Base-by-base conservation (phyloP, 2,113 vertebrate genomes). In the Urocitellus parryii region DNA sequence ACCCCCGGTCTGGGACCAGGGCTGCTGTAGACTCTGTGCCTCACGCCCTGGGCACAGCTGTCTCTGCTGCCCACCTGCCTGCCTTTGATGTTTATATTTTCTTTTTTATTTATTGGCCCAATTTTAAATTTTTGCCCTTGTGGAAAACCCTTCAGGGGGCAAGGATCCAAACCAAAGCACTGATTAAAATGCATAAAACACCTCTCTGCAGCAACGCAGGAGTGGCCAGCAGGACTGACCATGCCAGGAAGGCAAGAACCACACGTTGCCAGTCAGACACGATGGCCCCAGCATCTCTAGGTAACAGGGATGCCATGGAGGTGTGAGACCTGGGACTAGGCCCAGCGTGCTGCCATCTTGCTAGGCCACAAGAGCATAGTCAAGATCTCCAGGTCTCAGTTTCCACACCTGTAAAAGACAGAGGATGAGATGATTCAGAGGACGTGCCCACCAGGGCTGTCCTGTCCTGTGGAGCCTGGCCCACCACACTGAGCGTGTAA, bases 141-240 rank as follows among this genome's bases (percentile, higher is more conserved):
- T 85, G 37, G 70, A 78, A 95, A 97, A 67, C 92, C 87, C 90
- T 95, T 94, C 51, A 72, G 79, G 84, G 92, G 95, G 27, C 90
- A 93, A 91, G 92, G 29, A 90, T 96, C 84, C 48, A 37, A 97
- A 96, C 81, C 80, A 93, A 93, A 97, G 73, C 76, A n/a, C 91
- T 95, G 93, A 97, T 94, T 97, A 94, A 95, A 96, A 91, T 92
- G 83, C 95, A 95, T 90, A 97, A 96, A 95, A 94, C 72, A 82
- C 73, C 34, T 78, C 58, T 63, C 58, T 42, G 80, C 65, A 39
- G 72, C 80, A 4, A 24, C 8, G 4, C 34, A 72, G 65, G 37
- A 42, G 24, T 17, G 16, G 88, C 53, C 25, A 11, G 48, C 3
- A 29, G 93, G n/a, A 78, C 51, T n/a, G 27, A 53, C 4, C 2